Base-by-base conservation (phyloP, 2,888 invertebrate genomes). In the Herminia tarsipennalis region DNA sequence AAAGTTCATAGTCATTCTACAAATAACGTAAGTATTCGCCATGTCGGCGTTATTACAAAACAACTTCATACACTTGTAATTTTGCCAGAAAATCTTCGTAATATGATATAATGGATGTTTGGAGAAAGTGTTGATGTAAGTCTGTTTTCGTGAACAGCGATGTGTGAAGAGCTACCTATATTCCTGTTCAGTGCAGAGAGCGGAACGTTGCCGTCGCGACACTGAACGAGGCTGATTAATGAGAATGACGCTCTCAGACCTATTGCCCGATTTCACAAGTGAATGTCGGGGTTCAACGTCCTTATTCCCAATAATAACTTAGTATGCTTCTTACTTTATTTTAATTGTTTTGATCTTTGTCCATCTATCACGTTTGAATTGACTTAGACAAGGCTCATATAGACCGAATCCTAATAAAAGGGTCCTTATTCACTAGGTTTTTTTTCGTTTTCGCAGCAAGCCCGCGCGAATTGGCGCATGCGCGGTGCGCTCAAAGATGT, bases 81-180 rank as follows among this genome's bases (percentile, higher is more conserved):
- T 65, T 64, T 48, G 41, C 46, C 33, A 50, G 50, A 40, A 66
- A 66, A 58, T 58, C 45, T 57, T 52, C 49, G 56, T 57, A 62
- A 67, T 58, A 60, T 72, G 67, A 70, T 67, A 70, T 70, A 69
- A 69, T 48, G 33, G 28, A 53, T 59, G 46, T 66, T 65, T 40
- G 65, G 70, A 56, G 76, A 76, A 76, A 77, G 77, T 74, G 62
- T 54, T 52, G 42, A 50, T 64, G 50, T 57, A 54, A 62, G 56
- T 54, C 25, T 43, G 45, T 66, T 73, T 71, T 75, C 44, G 64
- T 69, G 52, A 39, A 62, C 61, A 42, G 53, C 52, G 41, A 20
- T 41, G 52, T 56, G 56, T 63, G 58, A 50, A 56, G 48, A 57
- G 39, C 37, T 32, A 34, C 33, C 56, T 58, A 58, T 60, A 57